These are phyloP conservation scores for Stegodyphus mimosarum DNA, from an alignment of 1,140 invertebrate species.

Conservation along the genomic window DNA sequence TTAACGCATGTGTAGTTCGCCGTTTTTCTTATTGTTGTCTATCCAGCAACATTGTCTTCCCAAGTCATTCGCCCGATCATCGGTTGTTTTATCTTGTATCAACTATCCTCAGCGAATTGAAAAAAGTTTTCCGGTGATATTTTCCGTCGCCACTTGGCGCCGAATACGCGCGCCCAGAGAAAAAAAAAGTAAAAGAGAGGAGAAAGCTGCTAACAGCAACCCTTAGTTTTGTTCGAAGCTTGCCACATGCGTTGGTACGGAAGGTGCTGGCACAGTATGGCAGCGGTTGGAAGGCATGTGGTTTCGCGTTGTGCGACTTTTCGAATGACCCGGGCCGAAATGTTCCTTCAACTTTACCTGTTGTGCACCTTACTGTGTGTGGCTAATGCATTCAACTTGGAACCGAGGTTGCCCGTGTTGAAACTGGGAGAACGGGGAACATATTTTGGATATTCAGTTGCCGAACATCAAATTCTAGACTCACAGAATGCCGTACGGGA, in stretches of 20 bases:
- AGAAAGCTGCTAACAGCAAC: not conserved
- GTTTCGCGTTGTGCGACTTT: not conserved
- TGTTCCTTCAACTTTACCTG: constrained; percentile 1
- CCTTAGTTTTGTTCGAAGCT: constrained; percentile 29
- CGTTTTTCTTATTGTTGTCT: no score
- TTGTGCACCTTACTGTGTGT: constrained; percentile 45
- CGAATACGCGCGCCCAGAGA: not conserved
- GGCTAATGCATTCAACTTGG: constrained; percentile 79
- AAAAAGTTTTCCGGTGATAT: constrained; percentile 11
- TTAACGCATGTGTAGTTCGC: no score
- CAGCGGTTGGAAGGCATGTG: constrained; percentile 21
- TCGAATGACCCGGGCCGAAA: not conserved
- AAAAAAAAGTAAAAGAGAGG: not conserved
- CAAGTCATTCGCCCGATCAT: no score
- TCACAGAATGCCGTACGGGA: constrained; percentile 24
- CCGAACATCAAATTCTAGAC: constrained; percentile 75
- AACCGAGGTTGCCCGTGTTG: constrained; percentile 83
- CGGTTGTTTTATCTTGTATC: no score
- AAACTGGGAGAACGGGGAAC: constrained; percentile 78
- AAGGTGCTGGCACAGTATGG: constrained; percentile 29
- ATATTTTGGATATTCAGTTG: constrained; percentile 91
- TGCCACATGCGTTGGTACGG: constrained; percentile 43
- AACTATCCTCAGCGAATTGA: not conserved
- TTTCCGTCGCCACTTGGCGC: constrained; percentile 11
- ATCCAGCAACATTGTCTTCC: no score